These are phyloP conservation scores for Vicugna pacos DNA, from an alignment of 2,113 vertebrate genomes.

Conservation along the genomic window DNA sequence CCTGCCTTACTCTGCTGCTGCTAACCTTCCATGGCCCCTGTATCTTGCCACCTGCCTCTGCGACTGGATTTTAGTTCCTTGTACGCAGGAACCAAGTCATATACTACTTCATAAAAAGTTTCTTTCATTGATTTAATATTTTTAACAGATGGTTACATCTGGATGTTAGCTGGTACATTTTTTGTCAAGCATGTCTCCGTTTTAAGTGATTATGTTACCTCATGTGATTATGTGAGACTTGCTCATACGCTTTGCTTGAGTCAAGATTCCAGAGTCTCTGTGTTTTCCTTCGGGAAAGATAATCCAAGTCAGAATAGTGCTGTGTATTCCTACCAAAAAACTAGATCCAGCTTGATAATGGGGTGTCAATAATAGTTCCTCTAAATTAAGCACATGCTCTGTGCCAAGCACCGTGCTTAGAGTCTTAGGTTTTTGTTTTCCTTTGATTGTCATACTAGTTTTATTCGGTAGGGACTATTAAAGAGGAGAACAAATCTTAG, in stretches of 20 bases:
- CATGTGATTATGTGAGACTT: background rate
- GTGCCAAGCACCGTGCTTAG: background rate
- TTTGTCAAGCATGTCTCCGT: constrained; percentile 19
- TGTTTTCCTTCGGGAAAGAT: background rate
- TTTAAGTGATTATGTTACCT: background rate
- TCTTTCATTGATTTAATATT: background rate
- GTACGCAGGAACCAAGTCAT: background rate
- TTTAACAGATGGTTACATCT: background rate
- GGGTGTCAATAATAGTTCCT: no score
- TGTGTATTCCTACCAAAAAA: background rate
- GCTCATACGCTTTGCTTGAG: background rate
- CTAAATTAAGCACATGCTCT: background rate
- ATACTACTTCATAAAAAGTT: background rate
- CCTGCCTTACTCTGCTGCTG: background rate
- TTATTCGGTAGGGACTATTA: background rate
- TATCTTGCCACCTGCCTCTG: background rate
- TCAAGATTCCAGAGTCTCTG: background rate
- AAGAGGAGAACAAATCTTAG: background rate
- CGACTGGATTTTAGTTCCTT: background rate
- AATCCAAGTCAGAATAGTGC: background rate
- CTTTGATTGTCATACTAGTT: background rate
- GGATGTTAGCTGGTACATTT: background rate
- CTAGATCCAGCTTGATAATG: background rate
- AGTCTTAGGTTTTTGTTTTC: background rate
- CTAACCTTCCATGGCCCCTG: background rate